Evolutionary conservation across 1,140 invertebrate genomes (phyloP).

Genomic region (Macrotrachela quadricornifera): DNA sequence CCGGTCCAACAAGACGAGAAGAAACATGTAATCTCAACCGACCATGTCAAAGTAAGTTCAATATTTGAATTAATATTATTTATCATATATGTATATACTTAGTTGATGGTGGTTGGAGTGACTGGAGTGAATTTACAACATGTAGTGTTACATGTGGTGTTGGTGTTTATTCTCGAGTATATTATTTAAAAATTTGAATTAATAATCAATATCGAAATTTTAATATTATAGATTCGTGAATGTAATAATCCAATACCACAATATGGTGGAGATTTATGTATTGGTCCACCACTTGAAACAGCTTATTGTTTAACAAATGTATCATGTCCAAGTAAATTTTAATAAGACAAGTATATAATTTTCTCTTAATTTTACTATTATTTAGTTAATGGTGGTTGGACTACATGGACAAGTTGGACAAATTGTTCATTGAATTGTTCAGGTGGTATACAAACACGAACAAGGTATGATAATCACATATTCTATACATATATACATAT

Average conservation of each 20-base stretch:
- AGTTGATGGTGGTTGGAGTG: too few species aligned
- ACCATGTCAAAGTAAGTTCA: too few species aligned
- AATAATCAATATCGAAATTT: too few species aligned
- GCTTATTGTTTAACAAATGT: background rate
- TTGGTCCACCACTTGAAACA: background rate
- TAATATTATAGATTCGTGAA: background rate
- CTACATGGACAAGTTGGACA: background rate
- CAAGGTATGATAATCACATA: conserved; percentile 10
- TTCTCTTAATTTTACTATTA: background rate
- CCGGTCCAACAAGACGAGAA: too few species aligned
- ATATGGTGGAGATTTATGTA: background rate
- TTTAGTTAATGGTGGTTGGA: background rate
- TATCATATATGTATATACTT: too few species aligned
- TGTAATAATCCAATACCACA: background rate
- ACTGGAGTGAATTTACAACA: too few species aligned
- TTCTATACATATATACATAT: conserved; percentile 9
- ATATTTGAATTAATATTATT: background rate
- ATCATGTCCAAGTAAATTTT: background rate
- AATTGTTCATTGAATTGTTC: background rate
- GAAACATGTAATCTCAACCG: too few species aligned
- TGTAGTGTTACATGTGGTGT: too few species aligned
- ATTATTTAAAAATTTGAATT: too few species aligned
- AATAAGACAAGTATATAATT: background rate
- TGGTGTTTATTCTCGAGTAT: too few species aligned
- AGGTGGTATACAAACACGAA: background rate